phyloP scores from a whole-genome alignment of 2,888 invertebrate species.

The Hermodice carunculata region DNA sequence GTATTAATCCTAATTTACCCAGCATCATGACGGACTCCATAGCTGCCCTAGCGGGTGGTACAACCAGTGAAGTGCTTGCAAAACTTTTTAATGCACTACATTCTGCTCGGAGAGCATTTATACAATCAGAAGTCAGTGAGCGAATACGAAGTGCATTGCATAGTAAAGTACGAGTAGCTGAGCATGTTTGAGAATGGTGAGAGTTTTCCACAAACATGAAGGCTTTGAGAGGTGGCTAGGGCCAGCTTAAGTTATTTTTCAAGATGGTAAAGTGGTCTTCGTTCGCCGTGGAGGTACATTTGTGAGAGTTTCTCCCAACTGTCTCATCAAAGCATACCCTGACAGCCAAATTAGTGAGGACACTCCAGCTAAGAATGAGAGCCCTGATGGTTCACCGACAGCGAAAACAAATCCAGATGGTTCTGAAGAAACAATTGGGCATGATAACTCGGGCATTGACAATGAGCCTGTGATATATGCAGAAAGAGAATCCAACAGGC shows the following conservation, averaged over 20 bases:
- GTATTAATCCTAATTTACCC: constrained; percentile 19
- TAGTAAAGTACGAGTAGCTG: constrained; percentile 36
- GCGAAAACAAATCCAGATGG: background rate
- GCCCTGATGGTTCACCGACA: background rate
- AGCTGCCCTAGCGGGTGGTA: constrained; percentile 17
- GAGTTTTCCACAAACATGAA: constrained; percentile 41
- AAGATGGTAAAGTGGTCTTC: constrained; percentile 46
- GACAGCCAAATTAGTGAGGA: too few species aligned
- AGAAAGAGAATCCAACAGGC: too few species aligned
- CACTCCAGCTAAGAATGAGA: too few species aligned
- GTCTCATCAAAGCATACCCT: constrained; percentile 30
- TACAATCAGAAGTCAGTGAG: constrained; percentile 39
- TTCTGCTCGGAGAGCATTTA: constrained; percentile 32
- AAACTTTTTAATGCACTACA: constrained; percentile 34
- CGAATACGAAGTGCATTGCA: constrained; percentile 38
- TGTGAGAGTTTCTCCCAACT: constrained; percentile 46
- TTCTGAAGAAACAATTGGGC: background rate
- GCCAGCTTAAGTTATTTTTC: constrained; percentile 47
- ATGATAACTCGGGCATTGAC: background rate
- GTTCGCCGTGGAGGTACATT: constrained; percentile 41
- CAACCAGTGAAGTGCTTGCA: constrained; percentile 23
- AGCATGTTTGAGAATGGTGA: too few species aligned
- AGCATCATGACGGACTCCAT: constrained; percentile 14
- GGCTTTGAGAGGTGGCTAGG: constrained; percentile 36
- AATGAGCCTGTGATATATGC: background rate